phyloP scores from a whole-genome alignment of 2,797 vertebrate species.

The Megalops cyprinoides region DNA sequence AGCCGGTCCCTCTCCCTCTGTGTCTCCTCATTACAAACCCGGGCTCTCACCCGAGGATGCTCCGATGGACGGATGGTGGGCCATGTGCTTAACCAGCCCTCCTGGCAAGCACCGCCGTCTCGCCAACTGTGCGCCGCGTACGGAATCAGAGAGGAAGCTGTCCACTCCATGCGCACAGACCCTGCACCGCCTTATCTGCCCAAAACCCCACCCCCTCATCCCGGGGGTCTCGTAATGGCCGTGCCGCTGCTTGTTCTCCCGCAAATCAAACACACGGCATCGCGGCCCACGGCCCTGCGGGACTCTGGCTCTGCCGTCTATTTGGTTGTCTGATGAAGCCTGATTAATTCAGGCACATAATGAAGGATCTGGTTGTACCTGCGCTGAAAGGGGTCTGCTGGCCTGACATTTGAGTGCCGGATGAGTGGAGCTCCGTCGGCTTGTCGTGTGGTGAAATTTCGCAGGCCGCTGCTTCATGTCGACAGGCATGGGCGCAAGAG shows the following conservation, averaged over 20 bases:
- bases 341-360: constrained; percentile 6
- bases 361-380: not conserved
- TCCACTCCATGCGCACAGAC: no score
- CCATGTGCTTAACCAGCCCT: not conserved
- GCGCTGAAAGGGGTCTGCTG: not conserved
- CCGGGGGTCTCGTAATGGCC: not conserved
- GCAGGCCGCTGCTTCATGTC: not conserved
- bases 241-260: not conserved
- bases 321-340: not conserved
- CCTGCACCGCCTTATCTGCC: not conserved
- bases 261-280: not conserved
- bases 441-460: not conserved
- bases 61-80: not conserved
- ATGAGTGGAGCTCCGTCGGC: not conserved
- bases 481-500: not conserved
- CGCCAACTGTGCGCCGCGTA: not conserved
- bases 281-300: not conserved
- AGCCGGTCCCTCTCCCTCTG: no score
- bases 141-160: not conserved
- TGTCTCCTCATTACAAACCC: not conserved
- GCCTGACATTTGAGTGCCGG: not conserved
- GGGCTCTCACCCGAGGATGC: not conserved
- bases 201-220: not conserved
- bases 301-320: not conserved
- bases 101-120: not conserved